Percentiles rank a stretch among this genome's conserved stretches.
Conservation (phyloP, 2,797 vertebrate genomes). For the Chlorospingus semifuscus region DNA sequence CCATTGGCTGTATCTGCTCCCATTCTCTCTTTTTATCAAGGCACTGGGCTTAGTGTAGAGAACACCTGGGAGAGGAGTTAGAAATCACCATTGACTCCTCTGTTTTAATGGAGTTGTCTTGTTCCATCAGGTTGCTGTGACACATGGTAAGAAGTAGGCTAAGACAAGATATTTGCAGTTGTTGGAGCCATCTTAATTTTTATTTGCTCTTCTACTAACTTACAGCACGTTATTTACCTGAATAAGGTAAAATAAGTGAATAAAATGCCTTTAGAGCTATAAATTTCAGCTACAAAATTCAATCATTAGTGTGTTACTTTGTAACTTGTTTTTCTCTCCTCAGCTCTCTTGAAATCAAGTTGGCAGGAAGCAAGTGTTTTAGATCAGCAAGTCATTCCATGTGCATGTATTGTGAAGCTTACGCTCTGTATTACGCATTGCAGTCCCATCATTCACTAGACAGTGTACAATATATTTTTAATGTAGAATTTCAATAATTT, state of each 20-base stretch:
- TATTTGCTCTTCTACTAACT: neutral
- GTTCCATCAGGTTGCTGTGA: neutral
- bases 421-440: neutral
- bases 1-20: neutral
- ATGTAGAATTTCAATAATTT: slow-evolving; percentile 21
- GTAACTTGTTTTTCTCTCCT: neutral
- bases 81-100: neutral
- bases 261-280: neutral
- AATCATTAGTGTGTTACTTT: neutral
- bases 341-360: neutral
- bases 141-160: neutral
- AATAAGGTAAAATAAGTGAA: neutral
- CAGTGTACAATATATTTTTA: neutral
- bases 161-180: neutral
- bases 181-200: neutral
- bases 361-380: neutral
- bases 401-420: neutral
- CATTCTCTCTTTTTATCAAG: neutral
- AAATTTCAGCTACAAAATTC: neutral
- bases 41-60: neutral
- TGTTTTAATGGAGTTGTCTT: neutral
- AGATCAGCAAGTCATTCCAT: neutral
- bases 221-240: neutral
- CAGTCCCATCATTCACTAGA: neutral
- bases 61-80: neutral